A percentile compares a stretch with the other conserved stretches of the same genome.
Evolutionary conservation across 2,888 invertebrate species (phyloP).

Genomic region (Colletes collaris): DNA sequence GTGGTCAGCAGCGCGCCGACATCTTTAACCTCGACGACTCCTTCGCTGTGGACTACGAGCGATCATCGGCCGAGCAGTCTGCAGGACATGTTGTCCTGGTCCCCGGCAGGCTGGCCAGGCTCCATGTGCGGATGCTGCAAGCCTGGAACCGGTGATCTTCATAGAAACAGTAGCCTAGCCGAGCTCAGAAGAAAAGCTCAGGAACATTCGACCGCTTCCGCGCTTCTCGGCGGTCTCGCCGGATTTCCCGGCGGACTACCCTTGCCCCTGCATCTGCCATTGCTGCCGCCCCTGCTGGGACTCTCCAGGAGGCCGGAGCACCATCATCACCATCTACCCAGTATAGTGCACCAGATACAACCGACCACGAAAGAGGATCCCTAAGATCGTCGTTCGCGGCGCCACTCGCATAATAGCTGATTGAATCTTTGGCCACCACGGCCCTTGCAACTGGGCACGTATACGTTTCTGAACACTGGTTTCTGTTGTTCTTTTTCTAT

Average conservation of each 20-base stretch:
- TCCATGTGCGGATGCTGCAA: constrained; percentile 72
- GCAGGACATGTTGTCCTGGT: constrained; percentile 81
- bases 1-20: constrained; percentile 82
- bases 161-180: constrained; percentile 90
- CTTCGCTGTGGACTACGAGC: constrained; percentile 83
- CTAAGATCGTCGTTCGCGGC: constrained; percentile 56
- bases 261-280: constrained; percentile 82
- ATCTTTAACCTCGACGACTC: constrained; percentile 79
- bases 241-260: constrained; percentile 80
- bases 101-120: constrained; percentile 79
- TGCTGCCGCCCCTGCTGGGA: constrained; percentile 84
- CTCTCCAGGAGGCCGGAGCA: constrained; percentile 83
- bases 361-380: constrained; percentile 81
- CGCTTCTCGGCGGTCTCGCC: constrained; percentile 78
- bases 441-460: constrained; percentile 40
- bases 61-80: constrained; percentile 80
- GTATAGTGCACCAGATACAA: constrained; percentile 80
- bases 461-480: constrained; percentile 33
- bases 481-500: background rate
- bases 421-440: constrained; percentile 22
- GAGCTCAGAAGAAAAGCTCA: constrained; percentile 96
- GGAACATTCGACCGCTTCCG: constrained; percentile 94
- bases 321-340: constrained; percentile 82
- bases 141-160: constrained; percentile 80
- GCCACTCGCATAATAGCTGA: constrained; percentile 5